These are phyloP conservation scores for Suncus etruscus DNA, from an alignment of 2,113 vertebrate species.

Conservation along the genomic window DNA sequence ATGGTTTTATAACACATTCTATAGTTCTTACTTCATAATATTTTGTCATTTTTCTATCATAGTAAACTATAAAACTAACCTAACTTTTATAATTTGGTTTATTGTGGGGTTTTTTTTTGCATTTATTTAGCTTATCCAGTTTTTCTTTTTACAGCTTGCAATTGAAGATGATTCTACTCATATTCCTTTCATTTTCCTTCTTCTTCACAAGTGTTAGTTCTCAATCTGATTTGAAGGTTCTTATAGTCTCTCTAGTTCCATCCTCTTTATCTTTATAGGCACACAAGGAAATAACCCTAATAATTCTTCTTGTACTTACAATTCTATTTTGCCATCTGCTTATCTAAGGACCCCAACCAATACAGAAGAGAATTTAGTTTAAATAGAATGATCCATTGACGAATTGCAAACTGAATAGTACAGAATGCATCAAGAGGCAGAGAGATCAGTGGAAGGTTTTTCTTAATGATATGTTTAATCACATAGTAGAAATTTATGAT, in stretches of 20 bases:
- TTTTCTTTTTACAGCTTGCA: not conserved
- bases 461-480: not conserved
- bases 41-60: conserved; percentile 12
- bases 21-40: conserved; percentile 17
- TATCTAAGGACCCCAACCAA: conserved; percentile 31
- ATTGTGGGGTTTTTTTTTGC: too few relatives aligned
- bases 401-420: conserved; percentile 35
- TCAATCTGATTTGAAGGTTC: not conserved
- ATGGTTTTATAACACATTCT: not conserved
- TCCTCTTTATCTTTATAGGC: not conserved
- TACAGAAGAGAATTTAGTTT: not conserved
- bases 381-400: not conserved
- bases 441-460: not conserved
- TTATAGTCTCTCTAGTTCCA: not conserved
- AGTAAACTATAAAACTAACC: not conserved
- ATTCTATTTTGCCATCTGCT: conserved; percentile 29
- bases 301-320: not conserved
- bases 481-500: conserved; percentile 17
- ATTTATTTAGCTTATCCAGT: not conserved
- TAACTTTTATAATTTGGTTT: not conserved
- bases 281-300: not conserved
- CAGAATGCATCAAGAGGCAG: not conserved
- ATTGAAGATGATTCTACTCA: not conserved
- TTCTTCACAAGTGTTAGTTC: not conserved
- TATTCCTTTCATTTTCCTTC: rapidly evolving